These are phyloP conservation scores for Nipponacmea schrenckii DNA, from an alignment of 2,888 invertebrate species.

Conservation along the genomic window DNA sequence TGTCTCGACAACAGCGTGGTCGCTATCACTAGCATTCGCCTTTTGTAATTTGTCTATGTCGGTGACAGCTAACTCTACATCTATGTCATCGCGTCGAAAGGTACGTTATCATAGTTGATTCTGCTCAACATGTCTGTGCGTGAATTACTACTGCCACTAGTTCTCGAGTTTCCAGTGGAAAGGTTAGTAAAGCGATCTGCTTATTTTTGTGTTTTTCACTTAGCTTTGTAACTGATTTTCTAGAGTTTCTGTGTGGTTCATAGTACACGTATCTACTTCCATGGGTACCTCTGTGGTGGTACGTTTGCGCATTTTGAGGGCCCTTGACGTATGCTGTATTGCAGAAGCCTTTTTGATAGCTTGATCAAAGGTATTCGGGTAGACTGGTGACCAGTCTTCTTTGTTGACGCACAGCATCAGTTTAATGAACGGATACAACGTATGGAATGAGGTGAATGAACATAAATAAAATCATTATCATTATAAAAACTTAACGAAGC, in stretches of 20 bases:
- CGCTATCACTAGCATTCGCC: neutral
- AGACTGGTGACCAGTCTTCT: no score
- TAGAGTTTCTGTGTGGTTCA: no score
- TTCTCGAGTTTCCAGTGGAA: no score
- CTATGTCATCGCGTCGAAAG: neutral
- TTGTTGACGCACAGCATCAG: no score
- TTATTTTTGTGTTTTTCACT: neutral
- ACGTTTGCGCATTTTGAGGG: neutral
- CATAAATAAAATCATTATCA: no score
- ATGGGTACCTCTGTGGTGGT: neutral
- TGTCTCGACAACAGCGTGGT: neutral
- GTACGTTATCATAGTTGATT: neutral
- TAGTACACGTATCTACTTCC: neutral
- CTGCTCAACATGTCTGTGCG: neutral
- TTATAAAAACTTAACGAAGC: no score
- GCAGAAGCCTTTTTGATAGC: neutral
- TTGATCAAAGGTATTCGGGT: neutral
- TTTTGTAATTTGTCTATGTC: neutral
- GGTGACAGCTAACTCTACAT: neutral
- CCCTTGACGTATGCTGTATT: neutral
- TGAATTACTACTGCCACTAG: neutral
- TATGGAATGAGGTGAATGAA: no score
- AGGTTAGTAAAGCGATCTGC: no score
- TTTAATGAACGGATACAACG: no score
- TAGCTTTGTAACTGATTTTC: neutral